Percentiles rank a stretch among this genome's conserved stretches.
Conservation (phyloP, 1,140 invertebrate genomes). For the Drosophila ironensis region DNA sequence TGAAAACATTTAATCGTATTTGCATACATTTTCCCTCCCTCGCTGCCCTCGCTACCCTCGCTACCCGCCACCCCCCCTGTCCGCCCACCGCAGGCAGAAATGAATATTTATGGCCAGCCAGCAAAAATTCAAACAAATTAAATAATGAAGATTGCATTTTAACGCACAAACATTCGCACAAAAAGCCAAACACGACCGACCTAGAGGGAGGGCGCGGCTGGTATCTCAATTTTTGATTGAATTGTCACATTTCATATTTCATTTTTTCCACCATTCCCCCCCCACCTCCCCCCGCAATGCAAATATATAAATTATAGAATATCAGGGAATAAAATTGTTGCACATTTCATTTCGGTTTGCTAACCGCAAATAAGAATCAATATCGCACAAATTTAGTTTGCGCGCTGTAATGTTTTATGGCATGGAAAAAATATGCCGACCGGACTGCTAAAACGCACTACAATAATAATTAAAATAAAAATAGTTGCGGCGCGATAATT, state of each 20-base stretch:
- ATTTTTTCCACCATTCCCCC: conserved; percentile 4
- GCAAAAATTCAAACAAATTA: conserved; percentile 59
- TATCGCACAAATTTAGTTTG: conserved; percentile 32
- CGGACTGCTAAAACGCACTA: conserved; percentile 12
- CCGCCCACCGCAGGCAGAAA: background rate
- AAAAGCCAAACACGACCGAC: too few relatives aligned
- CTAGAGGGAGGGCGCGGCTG: too few relatives aligned
- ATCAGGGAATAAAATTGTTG: conserved; percentile 42
- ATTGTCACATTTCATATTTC: conserved; percentile 62
- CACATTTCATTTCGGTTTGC: conserved; percentile 35
- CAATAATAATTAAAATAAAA: conserved; percentile 40
- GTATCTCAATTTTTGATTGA: conserved; percentile 56
- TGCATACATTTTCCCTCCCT: conserved; percentile 46
- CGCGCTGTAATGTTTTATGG: conserved; percentile 12
- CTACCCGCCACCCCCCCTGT: background rate
- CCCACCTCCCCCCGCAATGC: background rate
- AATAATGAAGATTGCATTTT: conserved; percentile 64
- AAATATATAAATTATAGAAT: conserved; percentile 22
- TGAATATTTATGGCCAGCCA: conserved; percentile 34
- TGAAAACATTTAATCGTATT: conserved; percentile 70
- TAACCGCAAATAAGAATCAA: conserved; percentile 34
- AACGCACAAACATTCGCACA: conserved; percentile 17
- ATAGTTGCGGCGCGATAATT: conserved; percentile 41
- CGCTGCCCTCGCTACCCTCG: background rate
- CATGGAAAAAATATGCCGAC: conserved; percentile 1